phyloP scores from a whole-genome alignment of 2,113 vertebrate species.

The Antechinus flavipes region DNA sequence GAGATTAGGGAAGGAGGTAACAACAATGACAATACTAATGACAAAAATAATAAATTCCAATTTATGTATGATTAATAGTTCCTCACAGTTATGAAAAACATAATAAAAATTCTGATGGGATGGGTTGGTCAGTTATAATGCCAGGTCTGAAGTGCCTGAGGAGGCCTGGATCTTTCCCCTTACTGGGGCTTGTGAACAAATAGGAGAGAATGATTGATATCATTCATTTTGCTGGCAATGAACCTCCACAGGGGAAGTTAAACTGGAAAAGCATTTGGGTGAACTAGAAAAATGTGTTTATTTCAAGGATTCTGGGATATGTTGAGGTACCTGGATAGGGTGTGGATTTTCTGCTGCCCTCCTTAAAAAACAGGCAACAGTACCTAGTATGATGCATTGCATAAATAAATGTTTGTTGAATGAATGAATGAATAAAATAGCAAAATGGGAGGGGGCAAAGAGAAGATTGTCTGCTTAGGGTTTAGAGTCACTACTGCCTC shows the following conservation, averaged over 20 bases:
- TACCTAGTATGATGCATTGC: neutral
- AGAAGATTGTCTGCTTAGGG: neutral
- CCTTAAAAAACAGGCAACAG: no score
- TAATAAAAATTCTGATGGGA: neutral
- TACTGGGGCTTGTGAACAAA: neutral
- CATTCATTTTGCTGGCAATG: neutral
- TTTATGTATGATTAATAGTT: neutral
- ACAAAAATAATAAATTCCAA: neutral
- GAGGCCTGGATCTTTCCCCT: neutral
- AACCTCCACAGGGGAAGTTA: neutral
- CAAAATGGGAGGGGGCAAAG: neutral
- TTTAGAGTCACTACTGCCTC: neutral
- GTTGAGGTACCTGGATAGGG: fast-evolving
- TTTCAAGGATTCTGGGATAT: neutral
- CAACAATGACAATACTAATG: neutral
- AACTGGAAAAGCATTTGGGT: fast-evolving
- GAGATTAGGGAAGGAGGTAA: neutral
- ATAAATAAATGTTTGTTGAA: neutral
- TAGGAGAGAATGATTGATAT: neutral
- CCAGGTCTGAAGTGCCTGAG: neutral
- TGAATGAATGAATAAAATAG: neutral
- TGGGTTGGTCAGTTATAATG: neutral
- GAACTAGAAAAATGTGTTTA: neutral
- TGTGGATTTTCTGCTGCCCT: neutral
- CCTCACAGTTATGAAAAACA: neutral